Base-by-base conservation (phyloP, 2,797 vertebrate species). In the Cetoscarus ocellatus region DNA sequence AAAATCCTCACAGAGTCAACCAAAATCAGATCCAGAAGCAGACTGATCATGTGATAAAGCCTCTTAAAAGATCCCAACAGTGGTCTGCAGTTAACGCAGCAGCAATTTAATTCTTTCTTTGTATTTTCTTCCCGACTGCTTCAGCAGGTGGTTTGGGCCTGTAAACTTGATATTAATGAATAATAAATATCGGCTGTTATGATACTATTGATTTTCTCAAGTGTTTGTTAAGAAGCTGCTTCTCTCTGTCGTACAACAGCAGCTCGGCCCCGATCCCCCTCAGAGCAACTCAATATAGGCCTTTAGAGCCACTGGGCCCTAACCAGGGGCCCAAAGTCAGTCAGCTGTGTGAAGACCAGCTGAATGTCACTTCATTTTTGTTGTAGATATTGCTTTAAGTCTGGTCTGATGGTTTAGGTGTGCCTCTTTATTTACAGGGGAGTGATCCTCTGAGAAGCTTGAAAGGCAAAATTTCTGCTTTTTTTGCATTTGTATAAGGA, bases 171-270 rank as follows among this genome's bases (percentile, higher is more conserved):
- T 92, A 93, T 92, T 90, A 92, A 94, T 95, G 87, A 95, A 95
- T 95, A 94, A 95, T 95, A 88, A 94, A 95, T 94, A 93, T 80
- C 71, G 65, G 79, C 85, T 88, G 91, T 92, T 93, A 93, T 94
- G 94, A 94, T 94, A 89, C 86, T 94, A 95, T 94, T 93, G 94
- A 95, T 94, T 93, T 91, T 69, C 70, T 52, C 49, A 61, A 56
- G 86, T 90, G 92, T 94, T 92, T 93, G 92, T 94, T 93, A 92
- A 93, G 85, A 93, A 90, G 88, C 85, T 77, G 83, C 84, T 88
- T 86, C 80, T 56, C 72, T 87, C 44, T 91, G 89, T 92, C 75
- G 82, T 83, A 84, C 84, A 93, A 91, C 92, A 91, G 70, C 65
- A 45, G 50, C 75, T 70, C 34, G 0, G 64, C 60, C 69, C 66